Evolutionary conservation across 1,140 invertebrate genomes (phyloP).

Genomic region (Sitobion miscanthi): DNA sequence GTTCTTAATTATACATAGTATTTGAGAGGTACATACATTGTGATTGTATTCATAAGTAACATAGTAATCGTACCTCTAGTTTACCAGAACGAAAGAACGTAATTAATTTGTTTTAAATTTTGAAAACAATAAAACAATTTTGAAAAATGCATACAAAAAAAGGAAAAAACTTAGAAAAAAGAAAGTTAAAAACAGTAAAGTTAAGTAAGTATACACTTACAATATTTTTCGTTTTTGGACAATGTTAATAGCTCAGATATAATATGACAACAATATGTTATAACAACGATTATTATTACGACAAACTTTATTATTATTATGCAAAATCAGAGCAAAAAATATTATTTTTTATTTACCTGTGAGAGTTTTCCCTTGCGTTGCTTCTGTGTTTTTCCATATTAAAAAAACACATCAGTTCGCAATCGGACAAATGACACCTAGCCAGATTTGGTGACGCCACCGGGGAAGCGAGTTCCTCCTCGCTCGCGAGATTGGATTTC

Average conservation of each 20-base stretch:
- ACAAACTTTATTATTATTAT: neutral
- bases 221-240: neutral
- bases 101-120: neutral
- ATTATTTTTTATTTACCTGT: constrained; percentile 40
- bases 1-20: neutral
- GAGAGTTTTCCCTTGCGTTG: constrained; percentile 28
- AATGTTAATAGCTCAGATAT: neutral
- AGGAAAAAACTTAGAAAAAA: neutral
- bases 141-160: neutral
- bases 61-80: neutral
- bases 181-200: neutral
- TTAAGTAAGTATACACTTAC: neutral
- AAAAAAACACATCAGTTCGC: constrained; percentile 50
- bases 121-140: neutral
- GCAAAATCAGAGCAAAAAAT: neutral
- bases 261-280: neutral
- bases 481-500: neutral
- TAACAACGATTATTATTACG: neutral
- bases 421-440: constrained; percentile 38
- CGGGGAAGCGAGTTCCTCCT: neutral
- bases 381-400: constrained; percentile 39
- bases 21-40: neutral
- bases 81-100: neutral
- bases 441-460: neutral
- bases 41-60: neutral